Base-by-base conservation (phyloP, 2,888 invertebrate species). In the Coelinius sp. region DNA sequence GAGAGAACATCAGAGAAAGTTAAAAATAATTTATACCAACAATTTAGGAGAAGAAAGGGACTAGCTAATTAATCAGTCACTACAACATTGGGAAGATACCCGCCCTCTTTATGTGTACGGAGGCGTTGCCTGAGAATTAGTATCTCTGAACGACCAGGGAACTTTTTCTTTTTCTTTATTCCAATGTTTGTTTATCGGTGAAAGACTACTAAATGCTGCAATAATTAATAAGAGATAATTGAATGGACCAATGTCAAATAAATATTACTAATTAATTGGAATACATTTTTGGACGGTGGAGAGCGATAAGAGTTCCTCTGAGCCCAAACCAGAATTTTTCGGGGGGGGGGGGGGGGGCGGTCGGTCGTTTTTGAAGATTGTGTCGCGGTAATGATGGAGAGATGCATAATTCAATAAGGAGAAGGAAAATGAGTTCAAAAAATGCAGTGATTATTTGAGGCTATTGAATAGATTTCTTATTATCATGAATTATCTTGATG, bases 181-280 rank as follows among this genome's bases (percentile, higher is more conserved):
- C 31, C 25, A n/a, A n/a, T n/a, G n/a, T n/a, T n/a, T n/a, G n/a
- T n/a, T n/a, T n/a, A n/a, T 27, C 3, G 25, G 10, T 20, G n/a
- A n/a, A 38, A 41, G 35, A 14, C 63, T 20, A 53, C 14, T 64
- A 14, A 25, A 38, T 44, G 69, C 56, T 46, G 71, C 72, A 75
- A 76, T 77, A 75, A 78, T 76, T 78, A 76, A 73, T 73, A 73
- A 72, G 70, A 69, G 62, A 66, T 75, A 73, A 74, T 70, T 70
- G 68, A 69, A 68, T 65, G 72, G 74, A 75, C 77, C 81, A 75
- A 79, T 80, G 78, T 73, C 76, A 76, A 72, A 71, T 79, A 84
- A 84, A 83, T 83, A 81, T 83, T 81, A 79, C 80, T 82, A 82
- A 84, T 84, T 84, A 84, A 81, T 73, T 74, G 71, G 71, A 73